phyloP scores from a whole-genome alignment of 2,797 vertebrate genomes.

The Petrocephalus sullivani region DNA sequence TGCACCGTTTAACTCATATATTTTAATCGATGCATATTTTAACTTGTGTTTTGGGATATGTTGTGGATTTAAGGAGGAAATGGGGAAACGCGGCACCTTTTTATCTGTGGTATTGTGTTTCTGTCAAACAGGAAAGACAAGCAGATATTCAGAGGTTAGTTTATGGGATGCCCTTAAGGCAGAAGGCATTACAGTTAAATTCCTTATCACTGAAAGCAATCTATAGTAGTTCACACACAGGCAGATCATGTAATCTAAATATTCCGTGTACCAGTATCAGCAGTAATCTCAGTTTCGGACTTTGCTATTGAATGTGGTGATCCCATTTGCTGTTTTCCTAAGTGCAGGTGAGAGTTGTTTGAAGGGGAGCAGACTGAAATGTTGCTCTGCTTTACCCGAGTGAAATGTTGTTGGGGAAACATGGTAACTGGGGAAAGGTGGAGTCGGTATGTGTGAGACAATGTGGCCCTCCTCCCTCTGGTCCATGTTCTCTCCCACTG shows the following conservation, averaged over 20 bases:
- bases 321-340: background rate
- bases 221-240: background rate
- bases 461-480: background rate
- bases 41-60: background rate
- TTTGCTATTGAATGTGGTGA: background rate
- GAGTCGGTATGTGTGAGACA: conserved; percentile 7
- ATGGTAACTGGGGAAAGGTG: background rate
- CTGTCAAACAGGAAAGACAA: background rate
- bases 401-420: background rate
- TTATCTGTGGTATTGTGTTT: background rate
- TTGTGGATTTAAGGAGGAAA: background rate
- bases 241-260: background rate
- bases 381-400: background rate
- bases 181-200: background rate
- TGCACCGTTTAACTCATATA: background rate
- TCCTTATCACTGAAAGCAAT: background rate
- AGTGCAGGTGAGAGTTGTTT: background rate
- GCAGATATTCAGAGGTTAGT: background rate
- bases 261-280: background rate
- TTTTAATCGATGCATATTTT: background rate
- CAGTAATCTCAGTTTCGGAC: background rate
- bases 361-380: background rate
- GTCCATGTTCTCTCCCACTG: background rate
- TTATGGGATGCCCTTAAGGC: background rate
- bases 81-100: background rate